Evolutionary conservation across 2,113 vertebrate genomes (phyloP).

Genomic region (Sporophila hypoxantha): DNA sequence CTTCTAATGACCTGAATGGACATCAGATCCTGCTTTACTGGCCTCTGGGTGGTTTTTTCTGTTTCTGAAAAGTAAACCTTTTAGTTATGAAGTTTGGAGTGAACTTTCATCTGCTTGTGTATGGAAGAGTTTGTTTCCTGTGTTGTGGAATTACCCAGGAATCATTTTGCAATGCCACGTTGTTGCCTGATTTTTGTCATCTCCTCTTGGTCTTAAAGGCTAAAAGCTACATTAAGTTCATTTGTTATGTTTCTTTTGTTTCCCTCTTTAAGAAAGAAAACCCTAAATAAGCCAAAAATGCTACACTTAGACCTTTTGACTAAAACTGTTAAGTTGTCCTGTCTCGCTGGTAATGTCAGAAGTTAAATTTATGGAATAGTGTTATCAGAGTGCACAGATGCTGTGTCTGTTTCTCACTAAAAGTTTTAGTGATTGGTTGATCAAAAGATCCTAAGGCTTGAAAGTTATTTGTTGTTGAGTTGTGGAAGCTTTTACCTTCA

Average conservation of each 20-base stretch:
- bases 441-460: background rate
- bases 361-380: background rate
- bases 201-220: background rate
- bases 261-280: background rate
- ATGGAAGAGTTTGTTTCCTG: background rate
- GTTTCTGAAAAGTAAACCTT: background rate
- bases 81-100: background rate
- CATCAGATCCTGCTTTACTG: background rate
- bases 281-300: background rate
- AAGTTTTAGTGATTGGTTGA: background rate
- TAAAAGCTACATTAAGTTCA: background rate
- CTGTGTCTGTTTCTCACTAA: background rate
- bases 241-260: background rate
- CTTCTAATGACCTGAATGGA: background rate
- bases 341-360: background rate
- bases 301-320: background rate
- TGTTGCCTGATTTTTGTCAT: background rate
- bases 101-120: background rate
- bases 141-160: background rate
- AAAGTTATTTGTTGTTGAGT: background rate
- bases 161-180: background rate
- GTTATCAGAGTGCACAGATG: background rate
- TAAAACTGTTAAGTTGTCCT: background rate
- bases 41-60: background rate
- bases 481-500: constrained; percentile 10